phyloP scores from a whole-genome alignment of 35 echinoderm and acorn worm genomes.

The Anneissia japonica region DNA sequence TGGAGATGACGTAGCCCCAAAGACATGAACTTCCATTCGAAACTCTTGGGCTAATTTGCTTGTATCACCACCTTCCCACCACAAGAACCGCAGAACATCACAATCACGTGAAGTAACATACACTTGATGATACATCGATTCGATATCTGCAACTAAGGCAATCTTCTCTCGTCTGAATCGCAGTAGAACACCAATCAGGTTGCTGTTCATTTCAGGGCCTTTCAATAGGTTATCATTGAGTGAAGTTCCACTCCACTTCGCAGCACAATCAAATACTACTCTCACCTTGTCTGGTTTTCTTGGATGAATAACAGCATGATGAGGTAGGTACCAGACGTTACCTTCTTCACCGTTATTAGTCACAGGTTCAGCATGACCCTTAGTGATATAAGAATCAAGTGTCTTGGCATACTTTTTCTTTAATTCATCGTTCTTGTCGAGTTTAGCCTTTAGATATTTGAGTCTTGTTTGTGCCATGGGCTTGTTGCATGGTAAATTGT shows the following conservation, averaged over 20 bases:
- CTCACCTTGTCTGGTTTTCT: conserved; percentile 54
- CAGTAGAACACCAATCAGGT: conserved; percentile 23
- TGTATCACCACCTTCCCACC: conserved; percentile 28
- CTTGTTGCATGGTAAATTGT: conserved; percentile 31
- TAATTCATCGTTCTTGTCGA: conserved; percentile 27
- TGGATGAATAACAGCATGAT: conserved; percentile 58
- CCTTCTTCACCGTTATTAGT: no score
- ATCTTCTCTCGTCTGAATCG: conserved; percentile 39
- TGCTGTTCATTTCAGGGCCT: conserved; percentile 26
- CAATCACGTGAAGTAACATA: not conserved
- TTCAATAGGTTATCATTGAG: conserved; percentile 34
- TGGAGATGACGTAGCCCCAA: conserved; percentile 32
- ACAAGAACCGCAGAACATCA: conserved; percentile 18
- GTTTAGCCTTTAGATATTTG: conserved; percentile 6
- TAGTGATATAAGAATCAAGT: conserved; percentile 26
- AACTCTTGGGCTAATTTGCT: not conserved
- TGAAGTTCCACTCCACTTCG: conserved; percentile 32
- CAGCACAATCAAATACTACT: conserved; percentile 50
- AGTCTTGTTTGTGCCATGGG: conserved; percentile 37
- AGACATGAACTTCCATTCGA: conserved; percentile 18
- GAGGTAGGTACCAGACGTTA: conserved; percentile 50
- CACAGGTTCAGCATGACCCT: conserved; percentile 53
- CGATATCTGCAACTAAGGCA: conserved; percentile 26
- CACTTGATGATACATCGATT: conserved; percentile 28
- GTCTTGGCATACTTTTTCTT: conserved; percentile 33